A percentile compares a stretch with the other conserved stretches of the same genome.
Evolutionary conservation across 1,140 invertebrate genomes (phyloP).

Genomic region (Octopus sinensis): DNA sequence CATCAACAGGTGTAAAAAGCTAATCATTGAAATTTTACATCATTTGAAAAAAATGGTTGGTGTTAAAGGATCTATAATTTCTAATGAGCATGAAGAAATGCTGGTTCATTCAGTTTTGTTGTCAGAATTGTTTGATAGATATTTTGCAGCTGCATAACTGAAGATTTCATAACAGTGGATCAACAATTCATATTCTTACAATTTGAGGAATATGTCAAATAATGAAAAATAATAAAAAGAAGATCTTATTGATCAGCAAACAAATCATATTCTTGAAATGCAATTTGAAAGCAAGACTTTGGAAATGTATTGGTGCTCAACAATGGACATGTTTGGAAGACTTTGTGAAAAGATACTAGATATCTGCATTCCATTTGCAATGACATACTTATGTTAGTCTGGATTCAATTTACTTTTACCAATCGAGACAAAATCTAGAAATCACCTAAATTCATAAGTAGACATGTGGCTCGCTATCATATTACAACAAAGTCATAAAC

Average conservation of each 20-base stretch:
- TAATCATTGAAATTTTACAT: constrained; percentile 2
- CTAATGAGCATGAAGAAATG: constrained; percentile 6
- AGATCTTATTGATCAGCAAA: background rate
- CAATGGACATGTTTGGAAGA: constrained; percentile 3
- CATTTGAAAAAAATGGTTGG: constrained; percentile 3
- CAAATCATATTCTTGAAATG: background rate
- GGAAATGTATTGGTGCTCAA: constrained; percentile 11
- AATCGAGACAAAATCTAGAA: too few species aligned
- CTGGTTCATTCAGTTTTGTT: background rate
- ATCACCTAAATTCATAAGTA: too few species aligned
- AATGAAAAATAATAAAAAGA: background rate
- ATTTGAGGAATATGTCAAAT: constrained; percentile 6
- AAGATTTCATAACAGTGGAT: background rate
- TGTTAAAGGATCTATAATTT: background rate
- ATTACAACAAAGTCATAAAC: too few species aligned
- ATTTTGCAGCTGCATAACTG: background rate
- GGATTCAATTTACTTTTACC: too few species aligned
- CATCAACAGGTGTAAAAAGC: background rate
- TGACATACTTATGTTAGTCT: too few species aligned
- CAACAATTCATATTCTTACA: background rate
- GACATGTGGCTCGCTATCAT: too few species aligned
- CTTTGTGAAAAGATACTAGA: background rate
- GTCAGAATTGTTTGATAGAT: constrained; percentile 2
- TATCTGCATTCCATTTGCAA: background rate
- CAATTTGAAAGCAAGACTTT: constrained; percentile 9